These are phyloP conservation scores for Rhea pennata DNA, from an alignment of 2,113 vertebrate genomes.

Conservation along the genomic window DNA sequence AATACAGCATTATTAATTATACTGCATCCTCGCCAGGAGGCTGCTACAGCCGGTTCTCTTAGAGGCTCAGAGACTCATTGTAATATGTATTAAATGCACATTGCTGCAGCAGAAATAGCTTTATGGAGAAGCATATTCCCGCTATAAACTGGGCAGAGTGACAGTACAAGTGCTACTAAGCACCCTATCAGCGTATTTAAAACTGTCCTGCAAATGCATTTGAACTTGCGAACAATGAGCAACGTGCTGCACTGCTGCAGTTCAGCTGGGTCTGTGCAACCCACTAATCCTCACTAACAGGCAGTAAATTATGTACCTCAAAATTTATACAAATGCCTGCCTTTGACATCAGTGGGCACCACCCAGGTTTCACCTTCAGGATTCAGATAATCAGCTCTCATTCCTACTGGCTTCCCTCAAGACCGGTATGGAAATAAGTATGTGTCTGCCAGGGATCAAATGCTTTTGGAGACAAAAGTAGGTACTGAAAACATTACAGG, in stretches of 20 bases:
- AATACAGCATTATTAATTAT: conserved; percentile 72
- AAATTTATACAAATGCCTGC: conserved; percentile 73
- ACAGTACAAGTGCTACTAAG: neutral
- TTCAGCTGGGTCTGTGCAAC: conserved; percentile 41
- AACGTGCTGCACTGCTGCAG: neutral
- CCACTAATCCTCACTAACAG: conserved; percentile 70
- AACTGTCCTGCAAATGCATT: neutral
- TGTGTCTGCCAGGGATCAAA: conserved; percentile 87
- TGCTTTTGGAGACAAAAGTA: conserved; percentile 87
- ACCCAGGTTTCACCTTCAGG: conserved; percentile 84
- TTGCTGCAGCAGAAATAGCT: conserved; percentile 53
- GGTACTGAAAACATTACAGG: conserved; percentile 81
- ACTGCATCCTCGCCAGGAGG: conserved; percentile 42
- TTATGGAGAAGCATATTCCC: conserved; percentile 13
- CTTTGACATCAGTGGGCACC: conserved; percentile 77
- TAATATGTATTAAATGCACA: conserved; percentile 51
- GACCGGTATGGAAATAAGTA: conserved; percentile 85
- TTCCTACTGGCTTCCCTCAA: conserved; percentile 80
- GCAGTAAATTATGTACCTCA: conserved; percentile 79
- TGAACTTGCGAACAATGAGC: conserved; percentile 56
- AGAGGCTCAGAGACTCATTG: conserved; percentile 38
- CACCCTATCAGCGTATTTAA: neutral
- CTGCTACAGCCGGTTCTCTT: conserved; percentile 16
- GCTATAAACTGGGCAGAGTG: neutral
- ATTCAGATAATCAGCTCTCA: conserved; percentile 81